These are phyloP conservation scores for Eolophus roseicapilla DNA, from an alignment of 2,113 vertebrate genomes.

Conservation along the genomic window DNA sequence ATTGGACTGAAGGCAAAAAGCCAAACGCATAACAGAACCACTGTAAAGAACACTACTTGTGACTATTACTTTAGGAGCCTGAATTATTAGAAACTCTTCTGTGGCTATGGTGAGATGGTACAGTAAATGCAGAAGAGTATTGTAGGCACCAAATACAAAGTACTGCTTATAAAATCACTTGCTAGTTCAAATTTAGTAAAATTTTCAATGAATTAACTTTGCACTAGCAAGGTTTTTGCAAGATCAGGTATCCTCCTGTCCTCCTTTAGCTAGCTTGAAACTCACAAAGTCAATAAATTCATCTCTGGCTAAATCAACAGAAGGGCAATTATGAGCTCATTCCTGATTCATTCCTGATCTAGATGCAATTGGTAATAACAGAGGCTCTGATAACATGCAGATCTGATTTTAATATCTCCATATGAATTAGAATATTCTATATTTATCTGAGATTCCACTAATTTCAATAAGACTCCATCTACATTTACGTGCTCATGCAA, in stretches of 20 bases:
- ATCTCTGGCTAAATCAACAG: neutral
- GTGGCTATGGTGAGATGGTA: neutral
- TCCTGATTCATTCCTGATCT: neutral
- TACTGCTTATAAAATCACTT: neutral
- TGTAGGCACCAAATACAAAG: neutral
- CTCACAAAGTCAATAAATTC: neutral
- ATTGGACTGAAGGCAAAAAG: neutral
- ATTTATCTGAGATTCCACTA: neutral
- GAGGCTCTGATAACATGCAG: neutral
- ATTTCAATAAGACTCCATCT: neutral
- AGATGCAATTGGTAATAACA: neutral
- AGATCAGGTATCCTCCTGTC: neutral
- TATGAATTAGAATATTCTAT: neutral
- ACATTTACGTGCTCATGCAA: neutral
- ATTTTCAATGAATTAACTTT: neutral
- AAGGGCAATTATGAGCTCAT: neutral
- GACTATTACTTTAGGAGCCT: neutral
- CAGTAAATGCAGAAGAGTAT: neutral
- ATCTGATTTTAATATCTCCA: neutral
- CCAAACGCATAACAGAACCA: neutral
- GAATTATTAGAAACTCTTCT: neutral
- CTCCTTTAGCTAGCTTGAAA: neutral
- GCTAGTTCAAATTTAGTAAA: neutral
- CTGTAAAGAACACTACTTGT: neutral
- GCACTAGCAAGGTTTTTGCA: neutral